Evolutionary conservation across 2,113 vertebrate species (phyloP).

Genomic region (Morone saxatilis): DNA sequence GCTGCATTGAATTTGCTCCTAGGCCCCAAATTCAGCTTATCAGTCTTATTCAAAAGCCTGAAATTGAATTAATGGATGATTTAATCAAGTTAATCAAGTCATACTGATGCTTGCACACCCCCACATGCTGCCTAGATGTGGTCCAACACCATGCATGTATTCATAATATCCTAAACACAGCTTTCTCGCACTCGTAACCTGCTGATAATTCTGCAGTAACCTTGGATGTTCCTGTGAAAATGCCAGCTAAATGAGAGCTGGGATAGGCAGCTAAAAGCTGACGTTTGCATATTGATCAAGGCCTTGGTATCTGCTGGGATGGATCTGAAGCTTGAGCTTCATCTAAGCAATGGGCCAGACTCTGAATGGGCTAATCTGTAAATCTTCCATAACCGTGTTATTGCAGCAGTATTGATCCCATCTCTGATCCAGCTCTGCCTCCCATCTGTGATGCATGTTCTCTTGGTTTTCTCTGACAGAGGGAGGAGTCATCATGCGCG

Average conservation of each 20-base stretch:
- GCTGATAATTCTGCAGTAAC: constrained; percentile 65
- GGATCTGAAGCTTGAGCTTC: constrained; percentile 45
- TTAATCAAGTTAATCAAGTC: constrained; percentile 60
- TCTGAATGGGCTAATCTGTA: constrained; percentile 72
- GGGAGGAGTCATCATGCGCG: constrained; percentile 9
- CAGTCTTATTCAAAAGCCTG: constrained; percentile 55
- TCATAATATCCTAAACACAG: constrained; percentile 44
- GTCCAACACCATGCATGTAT: constrained; percentile 47
- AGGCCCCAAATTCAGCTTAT: constrained; percentile 52
- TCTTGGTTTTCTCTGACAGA: constrained; percentile 44
- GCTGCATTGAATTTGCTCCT: constrained; percentile 58
- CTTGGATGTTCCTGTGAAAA: constrained; percentile 66
- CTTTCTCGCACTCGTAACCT: constrained; percentile 46
- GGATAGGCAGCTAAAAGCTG: constrained; percentile 53
- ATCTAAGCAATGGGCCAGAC: constrained; percentile 8
- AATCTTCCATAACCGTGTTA: constrained; percentile 75
- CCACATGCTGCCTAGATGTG: constrained; percentile 46
- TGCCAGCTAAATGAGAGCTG: constrained; percentile 50
- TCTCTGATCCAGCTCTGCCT: constrained; percentile 61
- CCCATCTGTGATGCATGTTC: constrained; percentile 62
- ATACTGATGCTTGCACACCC: constrained; percentile 42
- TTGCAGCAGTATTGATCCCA: constrained; percentile 75
- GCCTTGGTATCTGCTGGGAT: constrained; percentile 39
- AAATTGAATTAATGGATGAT: constrained; percentile 69
- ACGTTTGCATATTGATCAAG: constrained; percentile 73